Evolutionary conservation across 2,888 invertebrate genomes (phyloP).

Genomic region (Aquatica leii): DNA sequence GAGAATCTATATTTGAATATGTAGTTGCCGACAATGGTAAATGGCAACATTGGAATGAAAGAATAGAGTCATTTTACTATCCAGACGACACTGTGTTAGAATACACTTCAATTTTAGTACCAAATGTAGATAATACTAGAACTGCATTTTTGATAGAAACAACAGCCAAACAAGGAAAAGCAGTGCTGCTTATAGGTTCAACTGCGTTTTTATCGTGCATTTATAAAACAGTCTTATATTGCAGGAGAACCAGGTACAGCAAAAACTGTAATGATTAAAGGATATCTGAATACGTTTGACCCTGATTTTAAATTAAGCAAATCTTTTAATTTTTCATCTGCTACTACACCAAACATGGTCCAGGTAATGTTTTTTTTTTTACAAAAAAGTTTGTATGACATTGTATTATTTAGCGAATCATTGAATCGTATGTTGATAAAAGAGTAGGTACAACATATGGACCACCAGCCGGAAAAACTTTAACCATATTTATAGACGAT

Average conservation of each 20-base stretch:
- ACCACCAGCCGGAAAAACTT: conserved; percentile 80
- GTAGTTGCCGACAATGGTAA: conserved; percentile 73
- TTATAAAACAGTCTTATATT: background rate
- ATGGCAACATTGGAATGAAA: conserved; percentile 85
- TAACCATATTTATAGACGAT: conserved; percentile 90
- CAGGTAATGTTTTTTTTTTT: conserved; percentile 65
- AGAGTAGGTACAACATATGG: conserved; percentile 88
- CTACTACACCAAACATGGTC: conserved; percentile 90
- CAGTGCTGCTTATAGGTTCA: conserved; percentile 77
- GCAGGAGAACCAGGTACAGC: conserved; percentile 89
- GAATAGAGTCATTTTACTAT: conserved; percentile 78
- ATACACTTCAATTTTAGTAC: conserved; percentile 83
- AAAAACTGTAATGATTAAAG: conserved; percentile 91
- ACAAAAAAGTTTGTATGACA: too few species aligned
- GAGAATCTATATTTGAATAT: conserved; percentile 84
- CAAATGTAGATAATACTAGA: conserved; percentile 88
- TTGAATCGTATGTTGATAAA: conserved; percentile 91
- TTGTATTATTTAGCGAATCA: conserved; percentile 79
- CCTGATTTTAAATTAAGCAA: conserved; percentile 81
- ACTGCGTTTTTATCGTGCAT: too few species aligned
- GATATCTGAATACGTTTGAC: conserved; percentile 78
- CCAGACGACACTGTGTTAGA: conserved; percentile 77
- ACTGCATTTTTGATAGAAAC: conserved; percentile 83
- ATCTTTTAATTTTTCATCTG: conserved; percentile 89
- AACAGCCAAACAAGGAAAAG: conserved; percentile 82